These are phyloP conservation scores for Poecilus cupreus DNA, from an alignment of 2,888 invertebrate species.

Conservation along the genomic window DNA sequence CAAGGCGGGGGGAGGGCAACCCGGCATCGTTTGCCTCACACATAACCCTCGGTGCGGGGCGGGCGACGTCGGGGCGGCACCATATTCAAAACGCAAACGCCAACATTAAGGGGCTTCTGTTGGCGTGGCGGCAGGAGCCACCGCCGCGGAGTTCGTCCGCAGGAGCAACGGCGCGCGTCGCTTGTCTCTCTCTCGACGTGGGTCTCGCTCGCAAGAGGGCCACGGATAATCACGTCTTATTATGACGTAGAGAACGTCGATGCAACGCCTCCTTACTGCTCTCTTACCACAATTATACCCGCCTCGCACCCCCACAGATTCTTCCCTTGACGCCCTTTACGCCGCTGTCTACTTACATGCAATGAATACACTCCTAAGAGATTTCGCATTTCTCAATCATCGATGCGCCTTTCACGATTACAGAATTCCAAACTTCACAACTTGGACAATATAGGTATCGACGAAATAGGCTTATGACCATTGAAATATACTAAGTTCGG, in stretches of 20 bases:
- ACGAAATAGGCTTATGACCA: too few species aligned
- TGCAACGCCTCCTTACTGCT: slow-evolving; percentile 61
- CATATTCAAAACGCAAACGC: slow-evolving; percentile 59
- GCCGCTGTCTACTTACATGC: not conserved
- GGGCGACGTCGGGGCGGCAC: slow-evolving; percentile 14
- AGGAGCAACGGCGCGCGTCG: slow-evolving; percentile 10
- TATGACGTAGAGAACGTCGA: slow-evolving; percentile 62
- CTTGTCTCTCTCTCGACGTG: slow-evolving; percentile 17
- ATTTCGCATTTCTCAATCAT: slow-evolving; percentile 1
- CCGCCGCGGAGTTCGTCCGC: slow-evolving; percentile 43
- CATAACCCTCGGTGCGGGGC: not conserved
- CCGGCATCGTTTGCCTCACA: slow-evolving; percentile 35
- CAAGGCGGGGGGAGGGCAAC: not conserved
- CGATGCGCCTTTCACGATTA: not conserved
- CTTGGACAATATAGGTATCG: too few species aligned
- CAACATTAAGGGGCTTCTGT: slow-evolving; percentile 56
- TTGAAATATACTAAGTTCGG: too few species aligned
- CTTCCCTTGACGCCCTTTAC: not conserved
- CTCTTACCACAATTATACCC: slow-evolving; percentile 57
- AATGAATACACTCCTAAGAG: not conserved
- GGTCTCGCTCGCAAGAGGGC: slow-evolving; percentile 61
- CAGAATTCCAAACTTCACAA: too few species aligned
- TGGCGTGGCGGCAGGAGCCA: slow-evolving; percentile 1
- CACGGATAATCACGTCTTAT: slow-evolving; percentile 64
- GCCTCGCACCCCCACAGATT: not conserved